These are phyloP conservation scores for Pterois miles DNA, from an alignment of 2,797 vertebrate genomes.

Conservation along the genomic window DNA sequence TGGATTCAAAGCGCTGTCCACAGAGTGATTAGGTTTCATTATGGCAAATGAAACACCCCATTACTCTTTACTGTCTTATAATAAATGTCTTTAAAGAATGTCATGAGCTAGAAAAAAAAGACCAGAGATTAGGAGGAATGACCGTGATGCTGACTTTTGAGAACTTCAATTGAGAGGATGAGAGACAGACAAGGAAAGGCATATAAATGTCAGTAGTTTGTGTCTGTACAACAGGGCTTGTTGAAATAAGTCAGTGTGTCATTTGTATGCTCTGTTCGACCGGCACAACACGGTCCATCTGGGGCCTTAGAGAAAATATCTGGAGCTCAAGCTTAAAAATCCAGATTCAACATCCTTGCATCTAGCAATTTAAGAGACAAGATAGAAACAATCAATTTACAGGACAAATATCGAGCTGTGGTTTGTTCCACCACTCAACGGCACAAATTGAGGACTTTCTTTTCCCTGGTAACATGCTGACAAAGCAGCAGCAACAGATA, in stretches of 20 bases:
- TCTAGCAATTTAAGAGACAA: constrained; percentile 41
- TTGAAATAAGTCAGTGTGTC: constrained; percentile 74
- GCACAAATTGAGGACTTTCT: constrained; percentile 32
- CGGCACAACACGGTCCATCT: constrained; percentile 69
- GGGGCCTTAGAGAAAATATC: constrained; percentile 60
- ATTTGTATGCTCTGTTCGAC: constrained; percentile 53
- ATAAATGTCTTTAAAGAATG: constrained; percentile 75
- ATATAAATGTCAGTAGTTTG: constrained; percentile 58
- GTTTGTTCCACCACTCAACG: constrained; percentile 31
- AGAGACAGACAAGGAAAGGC: constrained; percentile 8
- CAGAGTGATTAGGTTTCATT: constrained; percentile 76
- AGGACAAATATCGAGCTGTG: constrained; percentile 36
- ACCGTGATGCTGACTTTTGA: constrained; percentile 45
- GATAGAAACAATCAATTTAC: constrained; percentile 46
- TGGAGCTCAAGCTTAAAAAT: constrained; percentile 48
- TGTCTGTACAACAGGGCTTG: constrained; percentile 57
- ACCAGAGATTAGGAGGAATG: constrained; percentile 47
- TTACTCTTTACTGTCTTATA: constrained; percentile 73
- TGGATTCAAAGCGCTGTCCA: constrained; percentile 72
- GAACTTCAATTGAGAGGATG: constrained; percentile 30
- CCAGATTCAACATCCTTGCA: constrained; percentile 49
- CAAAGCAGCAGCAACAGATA: constrained; percentile 30
- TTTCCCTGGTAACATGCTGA: constrained; percentile 44
- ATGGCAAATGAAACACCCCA: constrained; percentile 80
- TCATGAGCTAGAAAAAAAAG: constrained; percentile 25